phyloP scores from a whole-genome alignment of 2,113 vertebrate genomes.

The Ictalurus punctatus region DNA sequence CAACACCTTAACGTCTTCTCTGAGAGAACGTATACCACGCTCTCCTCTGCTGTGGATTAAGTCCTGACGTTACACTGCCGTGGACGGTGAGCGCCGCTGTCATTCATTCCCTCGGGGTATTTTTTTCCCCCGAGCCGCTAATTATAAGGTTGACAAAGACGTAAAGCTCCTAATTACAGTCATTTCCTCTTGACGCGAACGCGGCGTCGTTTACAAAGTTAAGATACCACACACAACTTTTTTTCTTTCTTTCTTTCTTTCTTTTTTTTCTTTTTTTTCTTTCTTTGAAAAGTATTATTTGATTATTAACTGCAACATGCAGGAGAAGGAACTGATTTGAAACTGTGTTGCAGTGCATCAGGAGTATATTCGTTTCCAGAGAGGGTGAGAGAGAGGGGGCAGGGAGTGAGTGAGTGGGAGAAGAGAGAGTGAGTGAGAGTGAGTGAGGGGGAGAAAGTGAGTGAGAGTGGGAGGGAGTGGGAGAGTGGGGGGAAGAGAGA shows the following conservation, averaged over 20 bases:
- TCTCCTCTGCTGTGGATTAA: background rate
- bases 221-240: background rate
- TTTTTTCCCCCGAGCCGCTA: conserved; percentile 4
- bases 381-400: background rate
- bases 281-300: background rate
- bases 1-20: background rate
- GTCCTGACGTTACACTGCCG: background rate
- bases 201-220: conserved; percentile 23
- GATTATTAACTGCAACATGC: background rate
- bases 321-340: background rate
- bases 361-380: background rate
- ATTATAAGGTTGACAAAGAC: conserved; percentile 12
- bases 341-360: background rate
- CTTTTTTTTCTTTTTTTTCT: background rate
- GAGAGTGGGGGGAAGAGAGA: too few species aligned
- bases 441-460: too few species aligned
- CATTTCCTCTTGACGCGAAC: conserved; percentile 14
- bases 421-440: too few species aligned
- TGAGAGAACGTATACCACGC: background rate
- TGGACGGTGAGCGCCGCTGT: background rate
- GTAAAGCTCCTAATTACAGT: conserved; percentile 12
- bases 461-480: too few species aligned
- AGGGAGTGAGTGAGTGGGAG: background rate
- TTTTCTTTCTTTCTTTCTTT: too few species aligned
- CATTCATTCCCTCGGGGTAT: background rate